Base-by-base conservation (phyloP, 2,888 invertebrate genomes). In the Norana najaformis region DNA sequence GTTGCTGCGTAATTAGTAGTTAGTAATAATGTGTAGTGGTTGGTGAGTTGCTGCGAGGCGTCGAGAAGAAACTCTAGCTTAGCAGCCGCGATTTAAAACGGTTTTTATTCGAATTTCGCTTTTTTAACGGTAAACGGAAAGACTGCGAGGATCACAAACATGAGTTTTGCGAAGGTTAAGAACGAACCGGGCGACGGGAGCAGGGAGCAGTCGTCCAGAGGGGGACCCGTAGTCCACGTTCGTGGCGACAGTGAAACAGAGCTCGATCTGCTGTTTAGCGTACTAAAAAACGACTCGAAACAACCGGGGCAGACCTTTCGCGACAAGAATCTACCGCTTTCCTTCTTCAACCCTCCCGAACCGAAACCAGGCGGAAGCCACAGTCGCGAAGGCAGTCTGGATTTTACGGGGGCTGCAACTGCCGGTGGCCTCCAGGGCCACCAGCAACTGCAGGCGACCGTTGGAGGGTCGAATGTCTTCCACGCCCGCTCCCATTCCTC, bases 401-500 rank as follows among this genome's bases (percentile, higher is more conserved):
- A 91, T 83, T 38, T 89, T 14, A 89, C 53, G n/a, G 89, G 36
- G 34, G 90, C 85, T 30, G 30, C 69, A n/a, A n/a, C 69, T n/a
- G 69, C 8, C 69, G 69, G 30, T n/a, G 90, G 47, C 34, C 37
- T 83, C 23, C 82, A 82, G 36, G 91, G 91, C 16, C 53, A 38
- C 5, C 47, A 37, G 41, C 85, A 85, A 85, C 89, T 36, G n/a
- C 38, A 39, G 18, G 47, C 38, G 38, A 35, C 83, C 30, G 91
- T 88, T 0, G 83, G 85, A n/a, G 83, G 82, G 85, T 47, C 47
- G 34, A 89, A 89, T 11, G 91, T 89, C 37, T 90, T 88, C 47
- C 91, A 91, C 90, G 88, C 88, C 83, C 82, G 91, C 39, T 91
- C 91, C 16, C 91, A 91, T 88, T 91, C 91, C 18, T 91, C 91